These are phyloP conservation scores for Meriones psammophilus DNA, from an alignment of 2,797 vertebrate species.

Conservation along the genomic window DNA sequence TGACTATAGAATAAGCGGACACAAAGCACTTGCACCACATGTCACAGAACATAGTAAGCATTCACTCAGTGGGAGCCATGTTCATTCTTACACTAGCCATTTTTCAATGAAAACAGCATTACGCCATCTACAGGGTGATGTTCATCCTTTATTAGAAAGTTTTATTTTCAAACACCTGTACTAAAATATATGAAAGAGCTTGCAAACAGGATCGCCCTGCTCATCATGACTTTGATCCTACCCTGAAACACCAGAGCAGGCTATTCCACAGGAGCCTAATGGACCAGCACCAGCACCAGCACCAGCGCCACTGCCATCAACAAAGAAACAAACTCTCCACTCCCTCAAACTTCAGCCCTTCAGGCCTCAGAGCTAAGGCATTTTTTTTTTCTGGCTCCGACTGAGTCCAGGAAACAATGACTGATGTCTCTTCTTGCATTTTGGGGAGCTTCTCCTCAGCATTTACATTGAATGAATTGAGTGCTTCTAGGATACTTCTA, in stretches of 20 bases:
- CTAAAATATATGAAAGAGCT: not conserved
- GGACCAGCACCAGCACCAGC: not conserved
- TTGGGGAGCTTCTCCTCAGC: not conserved
- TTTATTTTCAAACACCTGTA: conserved; percentile 2
- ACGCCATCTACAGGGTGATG: conserved; percentile 8
- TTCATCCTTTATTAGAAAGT: conserved; percentile 5
- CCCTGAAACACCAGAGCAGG: not conserved
- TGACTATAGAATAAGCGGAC: not conserved
- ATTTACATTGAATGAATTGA: not conserved
- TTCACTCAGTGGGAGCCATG: not conserved
- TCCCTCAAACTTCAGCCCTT: not conserved
- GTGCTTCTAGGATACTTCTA: not conserved
- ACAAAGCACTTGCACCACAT: not conserved
- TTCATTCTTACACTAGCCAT: not conserved
- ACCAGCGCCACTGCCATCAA: accelerated
- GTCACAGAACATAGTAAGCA: not conserved
- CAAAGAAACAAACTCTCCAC: not conserved
- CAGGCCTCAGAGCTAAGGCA: not conserved
- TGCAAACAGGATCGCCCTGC: not conserved
- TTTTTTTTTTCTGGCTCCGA: not conserved
- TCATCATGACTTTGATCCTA: conserved; percentile 9
- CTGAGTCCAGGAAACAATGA: not conserved
- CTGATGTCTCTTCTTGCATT: not conserved
- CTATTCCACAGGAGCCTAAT: not conserved
- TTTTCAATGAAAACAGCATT: not conserved